Percentiles rank a stretch among this genome's conserved stretches.
phyloP scores from a whole-genome alignment of 2,888 invertebrate species.

The Dicyrtoma fusca region DNA sequence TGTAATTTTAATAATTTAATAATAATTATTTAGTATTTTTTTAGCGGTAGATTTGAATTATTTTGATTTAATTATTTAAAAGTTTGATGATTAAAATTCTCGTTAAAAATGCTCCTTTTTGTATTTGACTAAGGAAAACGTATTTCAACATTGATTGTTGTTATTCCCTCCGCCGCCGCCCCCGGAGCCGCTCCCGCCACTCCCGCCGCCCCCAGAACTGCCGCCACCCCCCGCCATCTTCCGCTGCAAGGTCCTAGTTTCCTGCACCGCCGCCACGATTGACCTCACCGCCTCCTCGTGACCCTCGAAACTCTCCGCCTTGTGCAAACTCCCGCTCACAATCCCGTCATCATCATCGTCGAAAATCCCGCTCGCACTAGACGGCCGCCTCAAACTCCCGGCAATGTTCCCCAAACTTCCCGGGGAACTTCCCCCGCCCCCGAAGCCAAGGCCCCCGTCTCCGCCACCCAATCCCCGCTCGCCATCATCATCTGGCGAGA shows the following conservation, averaged over 20 bases:
- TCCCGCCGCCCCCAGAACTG: too few relatives aligned
- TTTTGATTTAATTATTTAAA: too few relatives aligned
- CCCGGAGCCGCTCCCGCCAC: too few relatives aligned
- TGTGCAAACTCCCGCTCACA: conserved; percentile 57
- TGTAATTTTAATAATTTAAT: too few relatives aligned
- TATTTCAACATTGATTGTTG: too few relatives aligned
- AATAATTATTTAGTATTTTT: too few relatives aligned
- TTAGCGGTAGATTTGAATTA: too few relatives aligned
- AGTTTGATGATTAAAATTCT: too few relatives aligned
- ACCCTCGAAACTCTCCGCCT: conserved; percentile 71
- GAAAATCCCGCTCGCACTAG: conserved; percentile 22
- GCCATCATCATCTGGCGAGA: conserved; percentile 51
- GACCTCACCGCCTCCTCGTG: conserved; percentile 72
- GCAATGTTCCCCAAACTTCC: conserved; percentile 56
- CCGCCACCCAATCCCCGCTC: too few relatives aligned
- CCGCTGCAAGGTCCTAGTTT: conserved; percentile 63
- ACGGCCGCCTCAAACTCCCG: conserved; percentile 36
- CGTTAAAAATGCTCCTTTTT: too few relatives aligned
- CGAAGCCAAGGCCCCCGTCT: neutral
- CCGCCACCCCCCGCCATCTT: conserved; percentile 45
- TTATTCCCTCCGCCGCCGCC: too few relatives aligned
- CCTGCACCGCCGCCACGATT: conserved; percentile 70
- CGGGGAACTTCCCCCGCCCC: conserved; percentile 46
- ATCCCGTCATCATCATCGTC: conserved; percentile 59
- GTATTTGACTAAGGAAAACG: too few relatives aligned